A percentile compares a stretch with the other conserved stretches of the same genome.
Conservation (phyloP, 92 coral and sea anemone species). For the Isaurus tuberculatus region DNA sequence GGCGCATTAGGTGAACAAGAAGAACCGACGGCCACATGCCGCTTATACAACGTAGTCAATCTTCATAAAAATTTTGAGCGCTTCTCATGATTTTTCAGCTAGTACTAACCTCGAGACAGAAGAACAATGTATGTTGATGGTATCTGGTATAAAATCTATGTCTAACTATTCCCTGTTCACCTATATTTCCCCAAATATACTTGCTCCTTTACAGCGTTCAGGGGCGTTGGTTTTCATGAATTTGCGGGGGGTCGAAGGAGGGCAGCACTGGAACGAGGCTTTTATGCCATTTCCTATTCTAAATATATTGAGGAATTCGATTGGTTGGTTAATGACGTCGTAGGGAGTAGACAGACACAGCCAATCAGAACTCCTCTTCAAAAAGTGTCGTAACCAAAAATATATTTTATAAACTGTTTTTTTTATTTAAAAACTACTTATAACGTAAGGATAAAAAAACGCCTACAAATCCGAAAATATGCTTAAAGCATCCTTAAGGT, state of each 20-base stretch:
- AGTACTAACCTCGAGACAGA: constrained; percentile 32
- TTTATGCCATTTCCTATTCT: constrained; percentile 27
- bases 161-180: constrained; percentile 29
- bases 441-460: too few relatives aligned
- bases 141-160: constrained; percentile 16
- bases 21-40: constrained; percentile 35
- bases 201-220: constrained; percentile 83
- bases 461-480: too few relatives aligned
- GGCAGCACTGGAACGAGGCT: constrained; percentile 71
- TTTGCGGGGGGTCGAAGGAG: constrained; percentile 90
- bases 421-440: too few relatives aligned
- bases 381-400: constrained; percentile 1
- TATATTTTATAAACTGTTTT: background rate
- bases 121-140: background rate
- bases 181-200: constrained; percentile 58
- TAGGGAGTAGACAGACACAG: constrained; percentile 6
- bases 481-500: too few relatives aligned
- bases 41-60: constrained; percentile 14
- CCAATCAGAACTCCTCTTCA: constrained; percentile 60
- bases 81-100: background rate
- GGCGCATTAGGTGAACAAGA: background rate
- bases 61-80: constrained; percentile 5
- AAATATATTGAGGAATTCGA: constrained; percentile 40
- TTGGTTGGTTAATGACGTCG: constrained; percentile 61
- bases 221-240: constrained; percentile 93